Base-by-base conservation (phyloP, 2,797 vertebrate genomes). In the Danio kyathit region DNA sequence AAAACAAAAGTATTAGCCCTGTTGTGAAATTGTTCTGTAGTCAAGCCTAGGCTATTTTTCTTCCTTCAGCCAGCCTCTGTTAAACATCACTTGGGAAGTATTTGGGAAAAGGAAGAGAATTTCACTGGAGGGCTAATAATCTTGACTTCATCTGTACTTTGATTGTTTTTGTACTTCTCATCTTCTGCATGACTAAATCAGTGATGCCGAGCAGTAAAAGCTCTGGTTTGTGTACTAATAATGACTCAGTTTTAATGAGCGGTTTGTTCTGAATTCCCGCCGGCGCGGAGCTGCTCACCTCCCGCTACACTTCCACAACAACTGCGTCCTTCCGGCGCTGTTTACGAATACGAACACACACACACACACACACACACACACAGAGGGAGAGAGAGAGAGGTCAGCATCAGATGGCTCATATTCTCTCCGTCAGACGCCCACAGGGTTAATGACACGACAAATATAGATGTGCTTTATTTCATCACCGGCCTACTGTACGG, bases 401-500 rank as follows among this genome's bases (percentile, higher is more conserved):
- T 61, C 44, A 74, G 44, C 72, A 51, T 63, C 21, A 17, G 66
- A 14, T 12, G 11, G 46, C 57, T 61, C 16, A 38, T 12, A 5
- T 16, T 75, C 46, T 61, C 46, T 19, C 21, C 44, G 9, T 63
- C 57, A 51, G 51, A 51, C 56, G 9, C 56, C 43, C 56, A 46
- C 54, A 44, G 59, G 57, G 10, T 49, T 48, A 61, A 61, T 17
- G 19, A 63, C 43, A 9, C 29, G 44, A 49, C 40, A 63, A 75
- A 63, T 75, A 75, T 75, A 75, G 59, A 19, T 51, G 48, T 52
- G 67, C 9, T 52, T 70, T 74, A 29, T 29, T 29, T 29, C 21
- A 61, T 74, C 57, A 51, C 14, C 57, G 40, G 73, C 19, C 41
- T 5, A 14, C 10, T 29, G 44, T 10, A 7, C 49, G 46, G 72